Percentiles rank a stretch among this genome's conserved stretches.
Conservation (phyloP, 1,140 invertebrate species). For the Araneus ventricosus region DNA sequence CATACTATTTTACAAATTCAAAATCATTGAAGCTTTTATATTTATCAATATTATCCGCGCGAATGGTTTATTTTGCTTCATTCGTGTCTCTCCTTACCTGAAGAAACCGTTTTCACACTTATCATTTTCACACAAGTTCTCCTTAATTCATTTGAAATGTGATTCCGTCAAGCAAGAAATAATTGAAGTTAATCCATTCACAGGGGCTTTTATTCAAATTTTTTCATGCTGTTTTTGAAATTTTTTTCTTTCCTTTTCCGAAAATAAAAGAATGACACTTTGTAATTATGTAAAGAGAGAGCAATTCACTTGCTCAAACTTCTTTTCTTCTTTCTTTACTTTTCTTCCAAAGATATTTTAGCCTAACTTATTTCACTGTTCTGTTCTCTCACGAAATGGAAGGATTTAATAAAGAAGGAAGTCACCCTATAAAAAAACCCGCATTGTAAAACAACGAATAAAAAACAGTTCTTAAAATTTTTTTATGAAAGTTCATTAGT, state of each 20-base stretch:
- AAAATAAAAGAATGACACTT: slow-evolving; percentile 65
- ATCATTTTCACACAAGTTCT: background rate
- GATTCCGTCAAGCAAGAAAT: slow-evolving; percentile 65
- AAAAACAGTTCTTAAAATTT: background rate
- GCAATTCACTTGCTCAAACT: background rate
- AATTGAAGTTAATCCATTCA: slow-evolving; percentile 69
- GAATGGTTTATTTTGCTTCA: slow-evolving; percentile 30
- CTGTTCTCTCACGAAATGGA: too few relatives aligned
- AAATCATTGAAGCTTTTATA: slow-evolving; percentile 38
- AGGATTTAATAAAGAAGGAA: too few relatives aligned
- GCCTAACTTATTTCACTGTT: too few relatives aligned
- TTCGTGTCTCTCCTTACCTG: background rate
- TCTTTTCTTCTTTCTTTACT: background rate
- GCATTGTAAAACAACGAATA: background rate
- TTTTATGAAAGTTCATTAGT: slow-evolving; percentile 38
- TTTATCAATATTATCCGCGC: slow-evolving; percentile 18
- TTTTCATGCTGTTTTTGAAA: too few relatives aligned
- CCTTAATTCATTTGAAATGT: slow-evolving; percentile 64
- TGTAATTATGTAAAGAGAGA: slow-evolving; percentile 47
- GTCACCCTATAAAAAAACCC: background rate
- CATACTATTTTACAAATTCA: slow-evolving; percentile 18
- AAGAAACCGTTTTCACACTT: background rate
- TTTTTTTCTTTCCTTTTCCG: too few relatives aligned
- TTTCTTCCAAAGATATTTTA: too few relatives aligned
- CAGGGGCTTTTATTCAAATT: too few relatives aligned